Evolutionary conservation across 2,113 vertebrate genomes (phyloP), one percentile per base, ranked within the genome.

Genomic region (Sarotherodon lohbergeri): DNA sequence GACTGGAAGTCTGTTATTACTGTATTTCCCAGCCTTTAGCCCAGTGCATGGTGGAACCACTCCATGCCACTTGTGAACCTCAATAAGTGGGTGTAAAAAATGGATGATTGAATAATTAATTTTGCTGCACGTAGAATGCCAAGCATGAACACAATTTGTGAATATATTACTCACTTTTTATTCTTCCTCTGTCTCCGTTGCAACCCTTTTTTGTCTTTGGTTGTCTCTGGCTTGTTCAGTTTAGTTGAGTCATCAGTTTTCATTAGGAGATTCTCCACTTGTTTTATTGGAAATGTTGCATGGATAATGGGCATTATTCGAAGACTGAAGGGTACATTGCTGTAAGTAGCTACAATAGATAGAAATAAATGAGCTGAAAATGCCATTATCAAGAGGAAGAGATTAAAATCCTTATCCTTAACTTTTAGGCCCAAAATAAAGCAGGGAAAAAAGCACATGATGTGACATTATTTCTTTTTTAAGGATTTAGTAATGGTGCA

Each of bases 301-400:
- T 93, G 89, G 68, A 78, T 94, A 95, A 95, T 93, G 89, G 87
- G 43, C 78, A 86, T 93, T 92, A 93, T 92, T 94, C 88, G 61
- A 93, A 91, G 89, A 93, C 87, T 92, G 88, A 79, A 93, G 89
- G 90, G 78, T 93, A 89, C 89, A 83, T 91, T 55, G 81, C 81
- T 90, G 82, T 94, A 93, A 94, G 92, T 93, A 94, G 88, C 78
- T 57, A 57, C 87, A 87, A 93, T 92, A 92, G 91, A 94, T 92
- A 92, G 91, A 94, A 95, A 95, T 93, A 95, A 95, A 96, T 96
- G 91, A 93, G 94, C 54, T 93, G 94, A 95, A 93, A 95, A 95
- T 81, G 76, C 89, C 86, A 92, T 96, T 95, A 93, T 95, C 81
- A 88, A 43, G 82, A 68, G 84, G 86, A 90, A 90, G 91, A 91